Evolutionary conservation across 2,888 invertebrate species (phyloP).

Genomic region (Deilephila porcellus): DNA sequence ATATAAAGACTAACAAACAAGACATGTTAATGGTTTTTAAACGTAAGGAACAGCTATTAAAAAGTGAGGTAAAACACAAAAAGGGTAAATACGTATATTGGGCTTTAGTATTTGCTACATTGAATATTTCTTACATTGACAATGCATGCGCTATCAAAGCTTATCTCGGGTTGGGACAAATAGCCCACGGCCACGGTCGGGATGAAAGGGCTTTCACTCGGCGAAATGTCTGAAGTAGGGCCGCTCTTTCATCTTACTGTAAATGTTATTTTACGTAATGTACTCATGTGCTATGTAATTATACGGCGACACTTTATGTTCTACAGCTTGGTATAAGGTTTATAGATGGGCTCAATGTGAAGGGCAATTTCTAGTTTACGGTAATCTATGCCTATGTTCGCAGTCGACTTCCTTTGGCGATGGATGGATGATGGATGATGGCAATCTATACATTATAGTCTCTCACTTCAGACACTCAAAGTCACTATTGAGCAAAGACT

Average conservation of each 20-base stretch:
- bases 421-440: too few species aligned
- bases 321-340: too few species aligned
- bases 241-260: slow-evolving; percentile 43
- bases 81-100: slow-evolving; percentile 25
- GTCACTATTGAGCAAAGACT: too few species aligned
- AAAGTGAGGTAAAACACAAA: not conserved
- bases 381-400: too few species aligned
- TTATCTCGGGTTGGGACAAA: slow-evolving; percentile 56
- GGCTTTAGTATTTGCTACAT: slow-evolving; percentile 36
- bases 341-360: too few species aligned
- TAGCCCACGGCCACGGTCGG: slow-evolving; percentile 49
- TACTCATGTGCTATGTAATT: slow-evolving; percentile 35
- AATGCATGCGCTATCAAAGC: slow-evolving; percentile 49
- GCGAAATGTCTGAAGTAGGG: slow-evolving; percentile 49
- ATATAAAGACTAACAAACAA: too few species aligned
- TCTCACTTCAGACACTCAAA: too few species aligned
- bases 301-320: slow-evolving; percentile 29
- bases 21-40: too few species aligned
- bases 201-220: slow-evolving; percentile 56
- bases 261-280: slow-evolving; percentile 49
- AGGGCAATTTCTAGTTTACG: too few species aligned
- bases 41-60: not conserved
- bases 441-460: too few species aligned
- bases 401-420: too few species aligned
- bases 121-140: slow-evolving; percentile 45